Evolutionary conservation across 2,797 vertebrate species (phyloP), one percentile per base, ranked within the genome.

Genomic region (Onychomys arenicola): DNA sequence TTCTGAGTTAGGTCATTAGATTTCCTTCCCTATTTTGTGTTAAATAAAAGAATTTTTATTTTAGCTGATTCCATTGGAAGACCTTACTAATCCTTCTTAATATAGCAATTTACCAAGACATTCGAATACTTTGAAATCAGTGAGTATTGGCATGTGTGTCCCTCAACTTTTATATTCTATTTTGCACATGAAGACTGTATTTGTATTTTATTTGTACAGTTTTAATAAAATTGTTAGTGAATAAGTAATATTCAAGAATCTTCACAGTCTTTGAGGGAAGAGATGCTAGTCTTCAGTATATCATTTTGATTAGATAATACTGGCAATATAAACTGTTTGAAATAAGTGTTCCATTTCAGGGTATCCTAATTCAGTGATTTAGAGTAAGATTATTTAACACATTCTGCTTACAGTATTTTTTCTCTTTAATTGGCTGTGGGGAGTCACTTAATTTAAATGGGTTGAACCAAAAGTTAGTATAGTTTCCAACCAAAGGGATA

Each of bases 301-400:
- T 89, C 34, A 89, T 91, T 94, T 91, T 27, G 89, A 27, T 46
- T 59, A 77, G 40, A 81, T 17, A 61, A 82, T 27, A 87, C 23
- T 83, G 5, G 40, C 75, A 94, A 95, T 46, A 93, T 32, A 75
- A 86, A 91, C 9, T 13, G 3, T 78, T 89, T 95, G 73, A 57
- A 90, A 69, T 94, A 91, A 83, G 17, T 57, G 13, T 61, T 90
- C 40, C 71, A 59, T 93, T 86, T 93, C 49, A 78, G 90, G 29
- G 83, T 75, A 89, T 12, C 29, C 90, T 78, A 75, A 10, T 61
- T 95, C 57, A 94, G 5, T 49, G 43, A 81, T 90, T 96, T 91
- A 84, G 73, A 93, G 78, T 59, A 96, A 77, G 34, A 92, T 94
- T 88, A 71, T 77, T 92, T 97, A 81, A 93, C 34, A 85, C 11